Evolutionary conservation across 2,888 invertebrate species (phyloP).

Genomic region (Gari tellinella): DNA sequence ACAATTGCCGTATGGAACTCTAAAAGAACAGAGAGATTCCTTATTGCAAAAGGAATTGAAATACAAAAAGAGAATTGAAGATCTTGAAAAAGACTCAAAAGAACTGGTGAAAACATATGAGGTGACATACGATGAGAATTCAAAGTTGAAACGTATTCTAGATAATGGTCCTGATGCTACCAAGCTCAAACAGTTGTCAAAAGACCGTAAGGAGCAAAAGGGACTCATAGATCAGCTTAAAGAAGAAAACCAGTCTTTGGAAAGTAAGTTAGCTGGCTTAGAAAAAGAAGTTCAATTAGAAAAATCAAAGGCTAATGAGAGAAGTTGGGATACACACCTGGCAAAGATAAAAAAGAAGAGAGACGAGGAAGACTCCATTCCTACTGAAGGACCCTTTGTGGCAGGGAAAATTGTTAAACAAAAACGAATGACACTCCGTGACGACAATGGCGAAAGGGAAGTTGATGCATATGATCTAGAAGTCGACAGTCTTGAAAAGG

Average conservation of each 20-base stretch:
- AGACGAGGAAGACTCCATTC: constrained; percentile 41
- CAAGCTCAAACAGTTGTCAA: constrained; percentile 32
- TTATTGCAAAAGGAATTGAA: constrained; percentile 37
- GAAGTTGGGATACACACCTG: constrained; percentile 27
- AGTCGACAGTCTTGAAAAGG: constrained; percentile 42
- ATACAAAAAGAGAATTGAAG: constrained; percentile 44
- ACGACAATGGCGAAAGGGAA: constrained; percentile 9
- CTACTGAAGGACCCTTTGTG: constrained; percentile 50
- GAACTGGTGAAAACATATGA: constrained; percentile 43
- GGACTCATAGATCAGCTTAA: constrained; percentile 33
- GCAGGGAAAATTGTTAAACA: constrained; percentile 40
- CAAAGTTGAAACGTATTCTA: constrained; percentile 38
- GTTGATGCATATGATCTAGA: constrained; percentile 48
- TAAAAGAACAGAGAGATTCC: constrained; percentile 39
- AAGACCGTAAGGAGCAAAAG: constrained; percentile 41
- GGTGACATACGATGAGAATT: constrained; percentile 45
- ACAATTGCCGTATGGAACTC: constrained; percentile 28
- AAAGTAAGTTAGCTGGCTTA: constrained; percentile 19
- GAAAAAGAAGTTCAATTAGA: constrained; percentile 16
- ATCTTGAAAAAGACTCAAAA: constrained; percentile 44
- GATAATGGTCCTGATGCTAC: constrained; percentile 51
- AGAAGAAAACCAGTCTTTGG: constrained; percentile 42
- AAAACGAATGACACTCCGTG: constrained; percentile 24
- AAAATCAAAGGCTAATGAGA: constrained; percentile 2
- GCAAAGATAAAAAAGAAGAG: constrained; percentile 28